These are phyloP conservation scores for Acrossocheilus fasciatus DNA, from an alignment of 2,797 vertebrate species.

Conservation along the genomic window DNA sequence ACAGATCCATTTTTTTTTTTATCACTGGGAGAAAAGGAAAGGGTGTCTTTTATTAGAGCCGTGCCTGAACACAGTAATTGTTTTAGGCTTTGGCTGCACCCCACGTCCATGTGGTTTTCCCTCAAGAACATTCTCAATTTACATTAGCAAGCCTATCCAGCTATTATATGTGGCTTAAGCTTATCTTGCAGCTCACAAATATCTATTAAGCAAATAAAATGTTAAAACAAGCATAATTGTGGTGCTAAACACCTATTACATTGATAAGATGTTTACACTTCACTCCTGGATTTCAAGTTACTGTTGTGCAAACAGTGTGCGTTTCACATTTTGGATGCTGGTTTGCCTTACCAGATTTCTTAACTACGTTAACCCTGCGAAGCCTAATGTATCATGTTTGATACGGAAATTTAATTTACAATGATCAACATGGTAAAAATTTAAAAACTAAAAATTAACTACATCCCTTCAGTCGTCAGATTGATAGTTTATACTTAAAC, in stretches of 20 bases:
- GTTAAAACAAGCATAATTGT: background rate
- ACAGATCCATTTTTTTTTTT: background rate
- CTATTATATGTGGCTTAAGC: background rate
- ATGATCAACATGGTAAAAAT: background rate
- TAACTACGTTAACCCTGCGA: background rate
- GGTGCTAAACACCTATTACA: background rate
- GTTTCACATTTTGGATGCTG: background rate
- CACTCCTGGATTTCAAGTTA: background rate
- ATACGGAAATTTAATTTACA: background rate
- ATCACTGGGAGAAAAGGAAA: background rate
- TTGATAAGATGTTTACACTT: background rate
- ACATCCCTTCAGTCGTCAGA: background rate
- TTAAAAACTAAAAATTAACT: too few species aligned
- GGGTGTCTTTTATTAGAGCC: constrained; percentile 35
- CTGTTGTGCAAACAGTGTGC: background rate
- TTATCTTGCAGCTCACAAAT: constrained; percentile 24
- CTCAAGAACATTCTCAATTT: constrained; percentile 7
- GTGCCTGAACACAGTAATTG: constrained; percentile 33
- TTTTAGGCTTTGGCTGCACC: constrained; percentile 33
- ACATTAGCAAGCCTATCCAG: constrained; percentile 2
- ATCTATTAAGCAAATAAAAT: background rate
- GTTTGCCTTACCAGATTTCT: background rate
- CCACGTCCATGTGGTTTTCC: constrained; percentile 26
- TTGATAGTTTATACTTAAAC: background rate
- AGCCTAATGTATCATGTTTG: background rate